Conservation (phyloP, 2,113 vertebrate genomes). For the Nymphicus hollandicus region DNA sequence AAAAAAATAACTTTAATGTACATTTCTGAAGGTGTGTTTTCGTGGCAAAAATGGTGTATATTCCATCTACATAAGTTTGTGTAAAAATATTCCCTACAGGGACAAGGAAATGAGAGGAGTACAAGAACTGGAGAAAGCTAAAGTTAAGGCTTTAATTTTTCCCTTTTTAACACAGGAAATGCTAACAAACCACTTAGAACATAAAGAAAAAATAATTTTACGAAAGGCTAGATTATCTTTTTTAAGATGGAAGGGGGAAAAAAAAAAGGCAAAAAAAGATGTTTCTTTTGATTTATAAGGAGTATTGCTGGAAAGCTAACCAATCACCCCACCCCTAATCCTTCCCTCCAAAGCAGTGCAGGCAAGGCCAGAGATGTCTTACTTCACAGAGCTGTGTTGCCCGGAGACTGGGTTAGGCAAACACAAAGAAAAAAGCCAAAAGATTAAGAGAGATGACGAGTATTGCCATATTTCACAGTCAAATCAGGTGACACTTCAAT, state of each 20-base stretch:
- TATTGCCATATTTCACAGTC: constrained; percentile 34
- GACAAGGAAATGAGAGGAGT: neutral
- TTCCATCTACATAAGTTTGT: neutral
- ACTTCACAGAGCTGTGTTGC: neutral
- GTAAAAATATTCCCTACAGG: neutral
- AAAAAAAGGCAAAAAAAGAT: neutral
- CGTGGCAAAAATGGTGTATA: neutral
- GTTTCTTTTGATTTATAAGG: neutral
- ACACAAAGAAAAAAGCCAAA: constrained; percentile 24
- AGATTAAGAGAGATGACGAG: neutral
- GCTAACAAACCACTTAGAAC: neutral
- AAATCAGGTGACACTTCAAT: neutral
- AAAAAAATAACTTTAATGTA: neutral
- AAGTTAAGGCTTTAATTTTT: neutral
- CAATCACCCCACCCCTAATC: neutral
- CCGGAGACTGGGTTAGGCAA: constrained; percentile 31
- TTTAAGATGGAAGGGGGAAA: neutral
- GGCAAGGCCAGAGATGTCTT: neutral
- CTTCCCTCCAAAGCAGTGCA: neutral
- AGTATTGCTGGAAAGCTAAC: neutral
- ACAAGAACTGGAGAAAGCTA: neutral
- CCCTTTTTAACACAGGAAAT: neutral
- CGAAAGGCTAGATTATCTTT: neutral
- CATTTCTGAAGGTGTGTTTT: neutral
- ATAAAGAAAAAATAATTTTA: neutral